A percentile compares a stretch with the other conserved stretches of the same genome.
phyloP scores from a whole-genome alignment of 2,888 invertebrate species.

The Amphipyra tragopoginis region DNA sequence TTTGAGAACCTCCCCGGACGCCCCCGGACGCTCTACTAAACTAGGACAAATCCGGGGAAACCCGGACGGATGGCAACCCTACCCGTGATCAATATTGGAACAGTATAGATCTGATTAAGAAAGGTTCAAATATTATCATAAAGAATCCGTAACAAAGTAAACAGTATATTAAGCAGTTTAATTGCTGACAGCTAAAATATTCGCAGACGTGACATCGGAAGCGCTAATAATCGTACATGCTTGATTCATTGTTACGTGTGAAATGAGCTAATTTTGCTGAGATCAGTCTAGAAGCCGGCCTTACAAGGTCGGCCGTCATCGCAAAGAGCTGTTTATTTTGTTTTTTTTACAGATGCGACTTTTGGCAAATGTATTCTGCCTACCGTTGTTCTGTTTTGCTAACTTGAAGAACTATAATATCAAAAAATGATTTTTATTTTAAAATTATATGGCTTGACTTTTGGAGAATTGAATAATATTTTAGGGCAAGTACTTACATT shows the following conservation, averaged over 20 bases:
- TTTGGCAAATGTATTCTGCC: slow-evolving; percentile 32
- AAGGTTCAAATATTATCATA: too few species aligned
- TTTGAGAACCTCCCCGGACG: too few species aligned
- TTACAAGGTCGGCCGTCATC: slow-evolving; percentile 78
- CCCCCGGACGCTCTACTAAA: too few species aligned
- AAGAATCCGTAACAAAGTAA: not conserved
- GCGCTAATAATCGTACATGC: slow-evolving; percentile 40
- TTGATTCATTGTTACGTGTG: slow-evolving; percentile 57
- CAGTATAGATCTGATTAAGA: too few species aligned
- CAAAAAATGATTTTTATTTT: not conserved
- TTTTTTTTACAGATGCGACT: slow-evolving; percentile 46
- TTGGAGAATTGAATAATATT: not conserved
- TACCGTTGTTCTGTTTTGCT: slow-evolving; percentile 6
- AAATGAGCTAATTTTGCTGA: slow-evolving; percentile 59
- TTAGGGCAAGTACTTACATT: not conserved
- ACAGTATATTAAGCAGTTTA: slow-evolving; percentile 2
- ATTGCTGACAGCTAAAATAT: slow-evolving; percentile 20
- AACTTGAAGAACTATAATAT: not conserved
- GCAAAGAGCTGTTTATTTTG: slow-evolving; percentile 63
- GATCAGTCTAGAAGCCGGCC: slow-evolving; percentile 83
- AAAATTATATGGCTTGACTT: not conserved
- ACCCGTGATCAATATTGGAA: too few species aligned
- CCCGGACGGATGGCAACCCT: too few species aligned
- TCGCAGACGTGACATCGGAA: slow-evolving; percentile 47
- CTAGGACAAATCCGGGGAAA: too few species aligned